phyloP scores from a whole-genome alignment of 1,140 invertebrate species.

The Temnothorax curvispinosus region DNA sequence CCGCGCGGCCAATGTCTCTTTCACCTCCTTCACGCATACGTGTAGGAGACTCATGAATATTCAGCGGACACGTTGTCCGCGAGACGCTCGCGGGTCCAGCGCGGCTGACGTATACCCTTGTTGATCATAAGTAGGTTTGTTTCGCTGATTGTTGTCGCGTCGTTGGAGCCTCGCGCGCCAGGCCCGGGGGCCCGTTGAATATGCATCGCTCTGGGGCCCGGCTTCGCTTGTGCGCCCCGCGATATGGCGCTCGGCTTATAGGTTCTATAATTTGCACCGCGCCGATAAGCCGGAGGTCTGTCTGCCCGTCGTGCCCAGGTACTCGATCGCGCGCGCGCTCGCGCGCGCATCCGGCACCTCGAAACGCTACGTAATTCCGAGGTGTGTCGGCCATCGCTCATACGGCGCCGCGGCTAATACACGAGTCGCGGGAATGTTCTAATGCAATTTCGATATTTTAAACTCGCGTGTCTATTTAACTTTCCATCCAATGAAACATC shows the following conservation, averaged over 20 bases:
- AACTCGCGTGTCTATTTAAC: not conserved
- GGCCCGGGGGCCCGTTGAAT: constrained; percentile 74
- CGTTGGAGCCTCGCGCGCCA: constrained; percentile 32
- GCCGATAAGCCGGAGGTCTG: constrained; percentile 63
- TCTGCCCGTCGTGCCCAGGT: constrained; percentile 13
- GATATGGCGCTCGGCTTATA: constrained; percentile 72
- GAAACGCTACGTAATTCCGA: constrained; percentile 59
- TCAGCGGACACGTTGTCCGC: constrained; percentile 80
- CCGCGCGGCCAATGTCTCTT: constrained; percentile 7
- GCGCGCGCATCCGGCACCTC: constrained; percentile 46
- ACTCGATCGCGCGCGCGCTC: constrained; percentile 47
- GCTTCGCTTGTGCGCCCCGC: constrained; percentile 46
- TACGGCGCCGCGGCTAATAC: constrained; percentile 19
- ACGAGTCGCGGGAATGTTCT: not conserved
- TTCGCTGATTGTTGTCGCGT: constrained; percentile 82
- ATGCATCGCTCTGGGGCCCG: constrained; percentile 70
- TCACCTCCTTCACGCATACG: constrained; percentile 38
- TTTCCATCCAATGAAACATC: not conserved
- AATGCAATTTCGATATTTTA: not conserved
- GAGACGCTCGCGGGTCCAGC: constrained; percentile 74
- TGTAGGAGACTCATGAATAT: constrained; percentile 80
- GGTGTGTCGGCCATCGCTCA: constrained; percentile 46
- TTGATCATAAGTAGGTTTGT: constrained; percentile 84
- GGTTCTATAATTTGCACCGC: constrained; percentile 74
- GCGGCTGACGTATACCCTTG: constrained; percentile 80